Evolutionary conservation across 2,797 vertebrate genomes (phyloP).

Genomic region (Luscinia luscinia): DNA sequence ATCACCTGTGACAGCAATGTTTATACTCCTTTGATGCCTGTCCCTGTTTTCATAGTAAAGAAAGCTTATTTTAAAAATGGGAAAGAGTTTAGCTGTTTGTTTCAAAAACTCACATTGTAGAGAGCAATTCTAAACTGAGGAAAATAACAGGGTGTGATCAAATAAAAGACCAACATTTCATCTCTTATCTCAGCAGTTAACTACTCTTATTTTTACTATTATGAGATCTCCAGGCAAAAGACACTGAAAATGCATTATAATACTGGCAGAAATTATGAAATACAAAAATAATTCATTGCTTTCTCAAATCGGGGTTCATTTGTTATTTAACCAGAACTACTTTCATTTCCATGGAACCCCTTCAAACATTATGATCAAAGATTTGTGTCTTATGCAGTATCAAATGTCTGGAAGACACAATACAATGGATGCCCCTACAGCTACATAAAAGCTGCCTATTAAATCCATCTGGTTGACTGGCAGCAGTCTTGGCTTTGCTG

Average conservation of each 20-base stretch:
- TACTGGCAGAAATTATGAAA: neutral
- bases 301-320: neutral
- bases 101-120: neutral
- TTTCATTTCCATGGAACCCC: neutral
- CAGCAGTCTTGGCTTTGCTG: neutral
- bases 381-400: neutral
- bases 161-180: neutral
- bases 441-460: neutral
- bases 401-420: neutral
- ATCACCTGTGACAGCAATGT: neutral
- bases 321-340: neutral
- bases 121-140: neutral
- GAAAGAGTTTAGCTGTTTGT: neutral
- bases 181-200: neutral
- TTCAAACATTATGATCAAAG: neutral
- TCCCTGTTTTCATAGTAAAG: neutral
- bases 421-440: neutral
- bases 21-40: neutral
- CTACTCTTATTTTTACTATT: neutral
- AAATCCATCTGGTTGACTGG: neutral
- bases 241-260: neutral
- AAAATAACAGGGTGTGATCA: neutral
- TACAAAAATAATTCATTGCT: neutral
- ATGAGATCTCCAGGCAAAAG: neutral
- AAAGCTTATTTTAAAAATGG: neutral